A percentile compares a stretch with the other conserved stretches of the same genome.
These are phyloP conservation scores for Takifugu rubripes DNA, from an alignment of 2,797 vertebrate genomes.

Conservation along the genomic window DNA sequence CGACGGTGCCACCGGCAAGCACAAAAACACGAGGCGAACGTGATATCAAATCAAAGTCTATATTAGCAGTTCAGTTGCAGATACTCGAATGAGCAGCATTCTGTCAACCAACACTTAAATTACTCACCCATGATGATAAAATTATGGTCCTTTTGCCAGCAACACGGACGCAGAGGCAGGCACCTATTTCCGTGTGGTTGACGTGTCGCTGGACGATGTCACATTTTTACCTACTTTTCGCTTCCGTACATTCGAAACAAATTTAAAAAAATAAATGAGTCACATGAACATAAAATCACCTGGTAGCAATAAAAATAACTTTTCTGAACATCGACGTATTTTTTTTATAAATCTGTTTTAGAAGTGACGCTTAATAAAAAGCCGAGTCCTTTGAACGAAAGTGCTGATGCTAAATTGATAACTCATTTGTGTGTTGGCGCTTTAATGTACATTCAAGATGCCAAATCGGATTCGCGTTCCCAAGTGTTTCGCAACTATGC, in stretches of 20 bases:
- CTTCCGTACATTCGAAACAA: conserved; percentile 3
- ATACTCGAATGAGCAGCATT: accelerated
- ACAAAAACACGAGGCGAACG: neutral
- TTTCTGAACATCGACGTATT: too few species aligned
- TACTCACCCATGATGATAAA: conserved; percentile 63
- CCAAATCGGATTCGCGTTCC: conserved; percentile 16
- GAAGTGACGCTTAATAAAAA: neutral
- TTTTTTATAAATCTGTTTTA: accelerated
- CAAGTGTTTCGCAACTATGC: conserved; percentile 23
- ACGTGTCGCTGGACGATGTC: conserved; percentile 64
- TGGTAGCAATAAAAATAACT: accelerated
- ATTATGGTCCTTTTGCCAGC: conserved; percentile 3
- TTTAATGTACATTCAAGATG: conserved; percentile 49
- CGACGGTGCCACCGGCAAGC: neutral
- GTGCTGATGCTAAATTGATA: conserved; percentile 15
- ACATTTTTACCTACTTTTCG: conserved; percentile 5
- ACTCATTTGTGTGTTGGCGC: neutral
- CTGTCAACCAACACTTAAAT: neutral
- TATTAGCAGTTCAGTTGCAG: neutral
- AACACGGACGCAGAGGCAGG: conserved; percentile 4
- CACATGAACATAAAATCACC: neutral
- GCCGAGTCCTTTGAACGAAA: conserved; percentile 29
- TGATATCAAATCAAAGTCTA: neutral
- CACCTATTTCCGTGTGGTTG: conserved; percentile 65
- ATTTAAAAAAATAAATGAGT: neutral